A percentile compares a stretch with the other conserved stretches of the same genome.
Conservation (phyloP, 2,888 invertebrate species). For the Philhelius pedissequus region DNA sequence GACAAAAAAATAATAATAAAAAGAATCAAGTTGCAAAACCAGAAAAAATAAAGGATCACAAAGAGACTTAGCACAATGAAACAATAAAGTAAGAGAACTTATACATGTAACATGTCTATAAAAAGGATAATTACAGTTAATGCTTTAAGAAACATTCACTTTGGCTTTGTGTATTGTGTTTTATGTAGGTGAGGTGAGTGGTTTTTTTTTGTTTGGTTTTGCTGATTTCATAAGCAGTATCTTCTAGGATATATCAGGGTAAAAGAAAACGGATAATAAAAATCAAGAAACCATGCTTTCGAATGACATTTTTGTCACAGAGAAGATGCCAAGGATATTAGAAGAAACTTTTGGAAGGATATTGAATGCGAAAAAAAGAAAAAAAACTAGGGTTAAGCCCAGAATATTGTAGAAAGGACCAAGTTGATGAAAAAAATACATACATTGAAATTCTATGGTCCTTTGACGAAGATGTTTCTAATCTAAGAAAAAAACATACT, state of each 20-base stretch:
- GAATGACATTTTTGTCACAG: conserved; percentile 56
- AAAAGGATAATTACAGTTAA: conserved; percentile 64
- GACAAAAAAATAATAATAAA: conserved; percentile 5
- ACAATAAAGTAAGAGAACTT: conserved; percentile 16
- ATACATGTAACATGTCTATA: conserved; percentile 42
- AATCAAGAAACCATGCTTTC: conserved; percentile 52
- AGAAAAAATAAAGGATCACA: conserved; percentile 2
- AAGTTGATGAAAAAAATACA: not conserved
- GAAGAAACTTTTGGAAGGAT: not conserved
- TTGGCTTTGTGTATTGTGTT: conserved; percentile 5
- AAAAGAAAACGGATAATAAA: conserved; percentile 25
- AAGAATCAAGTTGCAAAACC: not conserved
- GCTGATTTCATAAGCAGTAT: not conserved
- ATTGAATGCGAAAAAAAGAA: not conserved
- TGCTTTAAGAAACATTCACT: conserved; percentile 48
- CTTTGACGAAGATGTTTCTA: conserved; percentile 14
- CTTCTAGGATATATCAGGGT: not conserved
- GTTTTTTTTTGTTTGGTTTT: not conserved
- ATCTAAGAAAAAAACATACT: not conserved
- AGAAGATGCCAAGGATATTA: conserved; percentile 1
- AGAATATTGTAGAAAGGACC: not conserved
- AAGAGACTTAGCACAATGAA: conserved; percentile 10
- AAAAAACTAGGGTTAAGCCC: not conserved
- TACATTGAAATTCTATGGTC: conserved; percentile 48
- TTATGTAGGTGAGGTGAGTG: no score